A percentile compares a stretch with the other conserved stretches of the same genome.
These are phyloP conservation scores for Coleophora flavipennella DNA, from an alignment of 2,888 invertebrate species.

Conservation along the genomic window DNA sequence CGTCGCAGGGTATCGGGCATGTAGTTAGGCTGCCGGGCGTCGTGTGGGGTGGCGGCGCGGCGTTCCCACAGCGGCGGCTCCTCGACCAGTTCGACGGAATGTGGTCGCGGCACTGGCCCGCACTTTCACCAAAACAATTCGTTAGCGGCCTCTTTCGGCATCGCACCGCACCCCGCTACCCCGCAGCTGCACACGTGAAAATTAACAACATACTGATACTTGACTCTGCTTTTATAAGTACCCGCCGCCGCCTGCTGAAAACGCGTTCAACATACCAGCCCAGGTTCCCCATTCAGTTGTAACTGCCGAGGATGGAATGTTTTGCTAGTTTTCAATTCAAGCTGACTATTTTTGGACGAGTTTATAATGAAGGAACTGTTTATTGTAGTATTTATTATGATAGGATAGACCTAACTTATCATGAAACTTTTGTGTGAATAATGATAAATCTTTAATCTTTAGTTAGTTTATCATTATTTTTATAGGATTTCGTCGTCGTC, in stretches of 20 bases:
- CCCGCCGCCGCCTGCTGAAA: conserved; percentile 26
- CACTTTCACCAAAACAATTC: conserved; percentile 74
- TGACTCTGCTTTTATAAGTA: conserved; percentile 46
- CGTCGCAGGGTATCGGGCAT: conserved; percentile 7
- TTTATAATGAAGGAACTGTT: too few relatives aligned
- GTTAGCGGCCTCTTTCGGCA: conserved; percentile 71
- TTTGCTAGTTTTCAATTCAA: too few relatives aligned
- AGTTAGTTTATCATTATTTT: too few relatives aligned
- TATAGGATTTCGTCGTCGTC: too few relatives aligned
- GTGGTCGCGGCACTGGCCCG: conserved; percentile 70
- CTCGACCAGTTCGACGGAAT: conserved; percentile 71
- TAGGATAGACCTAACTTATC: too few relatives aligned
- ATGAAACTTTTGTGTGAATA: too few relatives aligned
- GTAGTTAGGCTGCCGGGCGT: conserved; percentile 21
- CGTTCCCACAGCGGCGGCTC: conserved; percentile 72
- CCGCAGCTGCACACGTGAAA: conserved; percentile 57
- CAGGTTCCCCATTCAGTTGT: too few relatives aligned
- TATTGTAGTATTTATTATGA: too few relatives aligned
- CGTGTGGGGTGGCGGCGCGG: conserved; percentile 63
- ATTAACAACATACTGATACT: conserved; percentile 60
- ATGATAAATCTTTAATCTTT: too few relatives aligned
- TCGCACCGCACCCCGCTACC: conserved; percentile 52
- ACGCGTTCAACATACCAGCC: not conserved
- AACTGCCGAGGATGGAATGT: too few relatives aligned
- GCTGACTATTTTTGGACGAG: too few relatives aligned